Evolutionary conservation across 2,113 vertebrate species (phyloP).

Genomic region (Lutjanus erythropterus): DNA sequence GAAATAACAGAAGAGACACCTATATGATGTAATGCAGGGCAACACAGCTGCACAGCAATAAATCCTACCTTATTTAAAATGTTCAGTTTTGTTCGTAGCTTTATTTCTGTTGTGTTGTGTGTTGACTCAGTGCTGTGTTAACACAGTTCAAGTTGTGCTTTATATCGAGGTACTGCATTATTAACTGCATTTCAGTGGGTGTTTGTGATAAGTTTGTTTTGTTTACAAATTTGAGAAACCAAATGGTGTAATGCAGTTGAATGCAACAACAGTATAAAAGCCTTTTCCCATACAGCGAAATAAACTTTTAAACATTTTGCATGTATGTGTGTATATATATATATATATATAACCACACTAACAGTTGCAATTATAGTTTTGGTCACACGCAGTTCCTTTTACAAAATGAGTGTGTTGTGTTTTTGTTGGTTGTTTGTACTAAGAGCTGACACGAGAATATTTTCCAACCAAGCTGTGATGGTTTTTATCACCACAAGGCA

Average conservation of each 20-base stretch:
- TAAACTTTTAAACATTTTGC: no score
- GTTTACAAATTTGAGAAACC: background rate
- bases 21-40: constrained; percentile 40
- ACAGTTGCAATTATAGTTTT: no score
- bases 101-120: background rate
- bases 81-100: background rate
- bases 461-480: background rate
- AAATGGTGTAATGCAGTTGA: background rate
- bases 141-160: background rate
- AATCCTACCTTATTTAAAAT: background rate
- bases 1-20: constrained; percentile 19
- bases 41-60: constrained; percentile 18
- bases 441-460: background rate
- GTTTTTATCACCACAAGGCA: background rate
- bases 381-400: no score
- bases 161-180: background rate
- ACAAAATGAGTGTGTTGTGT: background rate
- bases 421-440: background rate
- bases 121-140: background rate
- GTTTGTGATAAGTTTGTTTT: background rate
- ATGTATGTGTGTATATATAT: no score
- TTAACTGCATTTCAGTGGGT: no score
- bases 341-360: no score
- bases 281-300: no score
- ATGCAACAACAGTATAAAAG: background rate